These are phyloP conservation scores for Clarias fuscus DNA, from an alignment of 2,797 vertebrate species.

Conservation along the genomic window DNA sequence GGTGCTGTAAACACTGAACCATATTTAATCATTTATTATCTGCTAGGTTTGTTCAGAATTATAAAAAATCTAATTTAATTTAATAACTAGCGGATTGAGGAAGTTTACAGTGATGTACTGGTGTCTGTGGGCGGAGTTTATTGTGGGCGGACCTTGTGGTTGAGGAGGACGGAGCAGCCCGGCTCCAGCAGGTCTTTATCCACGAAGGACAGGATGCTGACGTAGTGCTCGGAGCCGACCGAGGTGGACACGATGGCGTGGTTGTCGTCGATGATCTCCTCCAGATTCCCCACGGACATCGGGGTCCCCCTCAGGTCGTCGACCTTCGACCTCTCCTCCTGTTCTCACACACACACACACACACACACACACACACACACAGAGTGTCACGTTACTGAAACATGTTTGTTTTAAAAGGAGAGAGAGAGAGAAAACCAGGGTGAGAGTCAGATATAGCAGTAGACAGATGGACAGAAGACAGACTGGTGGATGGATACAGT, in stretches of 20 bases:
- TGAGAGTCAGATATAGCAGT: too few species aligned
- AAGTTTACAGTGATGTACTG: too few species aligned
- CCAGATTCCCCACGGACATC: conserved; percentile 96
- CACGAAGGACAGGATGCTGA: conserved; percentile 97
- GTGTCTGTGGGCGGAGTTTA: too few species aligned
- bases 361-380: background rate
- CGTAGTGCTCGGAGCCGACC: conserved; percentile 96
- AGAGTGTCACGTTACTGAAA: background rate
- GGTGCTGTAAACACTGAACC: too few species aligned
- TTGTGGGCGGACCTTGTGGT: conserved; percentile 84
- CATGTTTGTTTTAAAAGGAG: background rate
- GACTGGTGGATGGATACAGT: too few species aligned
- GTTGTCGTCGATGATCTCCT: conserved; percentile 99
- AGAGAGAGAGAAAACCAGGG: background rate
- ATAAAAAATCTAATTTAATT: too few species aligned
- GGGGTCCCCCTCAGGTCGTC: conserved; percentile 97
- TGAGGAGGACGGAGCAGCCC: conserved; percentile 94
- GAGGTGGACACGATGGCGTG: conserved; percentile 97
- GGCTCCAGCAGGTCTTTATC: conserved; percentile 97
- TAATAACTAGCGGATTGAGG: too few species aligned
- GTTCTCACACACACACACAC: conserved; percentile 9
- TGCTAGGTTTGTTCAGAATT: too few species aligned
- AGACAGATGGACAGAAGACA: too few species aligned
- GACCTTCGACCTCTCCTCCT: conserved; percentile 98
- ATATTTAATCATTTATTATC: too few species aligned